phyloP scores from a whole-genome alignment of 2,888 invertebrate species.

The Amblyjoppa proteus region DNA sequence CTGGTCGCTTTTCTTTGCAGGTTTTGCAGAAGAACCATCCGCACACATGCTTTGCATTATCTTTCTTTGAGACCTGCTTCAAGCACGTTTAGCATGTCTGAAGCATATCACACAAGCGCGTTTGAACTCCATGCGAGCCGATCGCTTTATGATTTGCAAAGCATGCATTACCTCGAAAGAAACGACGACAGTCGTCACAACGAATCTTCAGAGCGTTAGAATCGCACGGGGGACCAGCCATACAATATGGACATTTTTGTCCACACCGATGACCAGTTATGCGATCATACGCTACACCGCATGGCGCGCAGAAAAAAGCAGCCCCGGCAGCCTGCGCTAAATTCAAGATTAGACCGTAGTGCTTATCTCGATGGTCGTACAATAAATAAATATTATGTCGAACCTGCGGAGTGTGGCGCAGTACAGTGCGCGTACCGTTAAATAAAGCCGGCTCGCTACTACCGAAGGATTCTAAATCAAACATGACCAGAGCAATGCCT shows the following conservation, averaged over 20 bases:
- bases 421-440: background rate
- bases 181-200: background rate
- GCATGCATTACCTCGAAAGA: background rate
- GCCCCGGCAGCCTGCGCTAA: background rate
- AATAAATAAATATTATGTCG: background rate
- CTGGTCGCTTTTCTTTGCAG: no score
- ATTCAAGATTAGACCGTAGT: background rate
- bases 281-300: background rate
- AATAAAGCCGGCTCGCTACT: no score
- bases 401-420: background rate
- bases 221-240: background rate
- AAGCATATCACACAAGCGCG: background rate
- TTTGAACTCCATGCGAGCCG: background rate
- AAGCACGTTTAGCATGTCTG: no score
- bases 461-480: background rate
- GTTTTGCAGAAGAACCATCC: background rate
- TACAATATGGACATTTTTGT: background rate
- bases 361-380: background rate
- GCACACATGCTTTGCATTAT: background rate
- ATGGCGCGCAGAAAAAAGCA: background rate
- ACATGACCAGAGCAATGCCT: background rate
- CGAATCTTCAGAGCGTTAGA: background rate
- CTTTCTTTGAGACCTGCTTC: no score
- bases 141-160: background rate
- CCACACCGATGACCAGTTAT: background rate